Evolutionary conservation across 2,888 invertebrate species (phyloP).

Genomic region (Cristatella mucedo): DNA sequence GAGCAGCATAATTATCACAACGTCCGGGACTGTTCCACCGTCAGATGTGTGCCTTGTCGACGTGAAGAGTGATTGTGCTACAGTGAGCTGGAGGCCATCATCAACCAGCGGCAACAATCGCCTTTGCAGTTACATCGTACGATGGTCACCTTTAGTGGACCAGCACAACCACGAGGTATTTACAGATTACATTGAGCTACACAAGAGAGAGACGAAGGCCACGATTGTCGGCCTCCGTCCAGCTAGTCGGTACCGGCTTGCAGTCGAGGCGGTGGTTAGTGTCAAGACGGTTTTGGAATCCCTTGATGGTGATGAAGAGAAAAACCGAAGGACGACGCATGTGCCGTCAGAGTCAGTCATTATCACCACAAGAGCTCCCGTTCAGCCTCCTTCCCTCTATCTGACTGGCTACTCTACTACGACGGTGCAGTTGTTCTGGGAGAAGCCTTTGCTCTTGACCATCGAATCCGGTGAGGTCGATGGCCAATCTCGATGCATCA

Average conservation of each 20-base stretch:
- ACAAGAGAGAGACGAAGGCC: slow-evolving; percentile 8
- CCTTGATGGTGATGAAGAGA: slow-evolving; percentile 21
- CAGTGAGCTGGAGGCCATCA: slow-evolving; percentile 32
- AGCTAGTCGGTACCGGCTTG: slow-evolving; percentile 26
- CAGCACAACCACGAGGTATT: slow-evolving; percentile 5
- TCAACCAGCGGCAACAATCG: slow-evolving; percentile 35
- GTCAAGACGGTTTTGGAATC: slow-evolving; percentile 31
- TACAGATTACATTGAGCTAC: slow-evolving; percentile 5
- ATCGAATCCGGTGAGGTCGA: slow-evolving; percentile 27
- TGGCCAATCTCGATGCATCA: slow-evolving; percentile 26
- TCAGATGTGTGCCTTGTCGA: slow-evolving; percentile 18
- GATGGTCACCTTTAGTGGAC: slow-evolving; percentile 23
- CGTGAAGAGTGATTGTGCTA: slow-evolving; percentile 24
- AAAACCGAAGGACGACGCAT: slow-evolving; percentile 31
- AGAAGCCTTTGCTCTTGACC: slow-evolving; percentile 31
- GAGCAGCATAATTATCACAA: slow-evolving; percentile 25
- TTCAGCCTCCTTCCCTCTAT: slow-evolving; percentile 27
- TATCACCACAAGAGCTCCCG: slow-evolving; percentile 32
- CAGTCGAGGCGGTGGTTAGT: slow-evolving; percentile 36
- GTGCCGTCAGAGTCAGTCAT: slow-evolving; percentile 29
- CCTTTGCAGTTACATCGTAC: slow-evolving; percentile 29
- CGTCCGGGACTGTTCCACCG: slow-evolving; percentile 34
- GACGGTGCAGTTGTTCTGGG: slow-evolving; percentile 34
- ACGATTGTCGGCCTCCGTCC: slow-evolving; percentile 2
- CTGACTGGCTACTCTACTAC: slow-evolving; percentile 29